Evolutionary conservation across 1,140 invertebrate species (phyloP), one percentile per base, ranked within the genome.

Genomic region (Drosophila mojavensis): DNA sequence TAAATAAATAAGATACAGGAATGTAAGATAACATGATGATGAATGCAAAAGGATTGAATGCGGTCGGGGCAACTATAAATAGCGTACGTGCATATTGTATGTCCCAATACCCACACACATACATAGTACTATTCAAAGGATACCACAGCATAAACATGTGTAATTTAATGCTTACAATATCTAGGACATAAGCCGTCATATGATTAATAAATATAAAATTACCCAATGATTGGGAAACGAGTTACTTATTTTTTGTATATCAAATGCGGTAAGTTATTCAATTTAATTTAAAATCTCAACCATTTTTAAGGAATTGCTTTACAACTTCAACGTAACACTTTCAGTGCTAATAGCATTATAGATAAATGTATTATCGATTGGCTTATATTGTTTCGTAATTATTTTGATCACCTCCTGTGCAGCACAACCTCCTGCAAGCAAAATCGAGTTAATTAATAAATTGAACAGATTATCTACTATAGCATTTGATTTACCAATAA

Each of bases 391-490:
- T 82, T 95, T 95, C 1, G 99, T 99, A 50, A 99, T 95, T n/a
- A 99, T 93, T 94, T 99, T 99, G 63, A 99, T 99, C 3, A 96
- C 95, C 94, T 99, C 99, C 83, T 99, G 99, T 11, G 98, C 98
- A 43, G 96, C 96, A 91, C 97, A 96, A 2, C 98, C 99, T 77
- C 96, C 95, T 94, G 74, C 11, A 92, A 92, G 5, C 20, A 24
- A 60, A 39, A 10, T 11, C 45, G 53, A 30, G 13, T 15, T 45
- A 2, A 26, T 26, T 6, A 20, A 39, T 15, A 51, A 20, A 17
- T 17, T 3, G 0, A 24, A 5, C 5, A 54, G 30, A 39, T 39
- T 15, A 65, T 17, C 9, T 15, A 28, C 13, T 24, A 24, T 2
- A 20, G 6, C 4, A 56, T 28, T 28, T 9, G 28, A 10, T 15